Evolutionary conservation across 2,888 invertebrate genomes (phyloP).

Genomic region (Heterodera filipjevi): DNA sequence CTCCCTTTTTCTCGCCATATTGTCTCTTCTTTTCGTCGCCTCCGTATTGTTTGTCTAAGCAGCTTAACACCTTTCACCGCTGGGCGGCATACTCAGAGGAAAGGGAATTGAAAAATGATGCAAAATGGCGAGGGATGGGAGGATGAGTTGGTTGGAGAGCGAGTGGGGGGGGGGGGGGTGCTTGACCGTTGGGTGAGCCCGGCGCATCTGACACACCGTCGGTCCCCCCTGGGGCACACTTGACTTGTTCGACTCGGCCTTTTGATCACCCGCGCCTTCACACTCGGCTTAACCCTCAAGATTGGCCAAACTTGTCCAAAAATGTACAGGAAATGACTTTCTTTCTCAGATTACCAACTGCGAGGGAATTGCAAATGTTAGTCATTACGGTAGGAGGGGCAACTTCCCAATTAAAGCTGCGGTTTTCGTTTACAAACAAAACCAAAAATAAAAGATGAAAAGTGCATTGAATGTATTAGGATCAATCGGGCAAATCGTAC

Average conservation of each 20-base stretch:
- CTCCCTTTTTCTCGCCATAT: not conserved
- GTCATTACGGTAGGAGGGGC: not conserved
- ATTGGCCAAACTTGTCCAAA: not conserved
- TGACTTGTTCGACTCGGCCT: not conserved
- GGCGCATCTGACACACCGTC: not conserved
- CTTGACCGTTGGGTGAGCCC: not conserved
- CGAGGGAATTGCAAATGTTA: not conserved
- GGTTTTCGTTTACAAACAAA: too few species aligned
- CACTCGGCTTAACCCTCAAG: conserved; percentile 2
- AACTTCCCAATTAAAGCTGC: too few species aligned
- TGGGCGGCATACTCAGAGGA: not conserved
- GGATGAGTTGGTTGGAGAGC: not conserved
- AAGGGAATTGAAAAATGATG: not conserved
- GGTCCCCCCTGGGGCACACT: not conserved
- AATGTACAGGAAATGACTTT: not conserved
- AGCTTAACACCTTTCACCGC: not conserved
- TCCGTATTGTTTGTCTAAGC: conserved; percentile 2
- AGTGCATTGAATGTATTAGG: not conserved
- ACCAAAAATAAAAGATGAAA: not conserved
- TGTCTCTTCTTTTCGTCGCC: not conserved
- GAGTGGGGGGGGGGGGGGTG: not conserved
- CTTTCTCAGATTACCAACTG: conserved; percentile 1
- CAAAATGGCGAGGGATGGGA: not conserved
- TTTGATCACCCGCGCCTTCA: not conserved
- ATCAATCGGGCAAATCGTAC: not conserved